Base-by-base conservation (phyloP, 64 coral and sea anemone species). In the Porites lutea region DNA sequence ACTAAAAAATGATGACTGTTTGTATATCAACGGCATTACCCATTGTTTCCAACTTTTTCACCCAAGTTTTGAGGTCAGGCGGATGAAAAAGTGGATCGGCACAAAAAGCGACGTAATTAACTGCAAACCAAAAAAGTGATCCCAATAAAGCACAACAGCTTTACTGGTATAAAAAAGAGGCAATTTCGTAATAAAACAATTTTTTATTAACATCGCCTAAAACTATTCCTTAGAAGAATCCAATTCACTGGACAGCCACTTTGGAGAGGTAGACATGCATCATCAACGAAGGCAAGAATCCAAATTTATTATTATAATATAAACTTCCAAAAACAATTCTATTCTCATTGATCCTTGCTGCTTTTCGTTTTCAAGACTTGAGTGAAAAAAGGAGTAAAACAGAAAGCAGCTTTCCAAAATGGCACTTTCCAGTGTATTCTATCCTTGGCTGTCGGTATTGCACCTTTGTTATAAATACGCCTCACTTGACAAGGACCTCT, bases 151-250 rank as follows among this genome's bases (percentile, higher is more conserved):
- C 12, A 4, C 7, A 0, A 57, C 12, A 9, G 7, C 12, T 57
- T 57, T 57, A 57, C 7, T 9, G 54, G 7, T 9, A 57, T 3
- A 7, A 57, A 57, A 57, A 70, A 70, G 3, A 70, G n/a, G 19
- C 66, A 19, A 27, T 18, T 73, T 48, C 45, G 14, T 82, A 62
- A 37, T 82, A 82, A 67, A 83, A 83, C 18, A 47, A 68, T 83
- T 51, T 83, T 83, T 83, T 83, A 83, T 83, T 83, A 67, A 83
- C 81, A 27, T 83, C 46, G 81, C 63, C 81, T 83, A 83, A 83
- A 83, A 83, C 81, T 69, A 68, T 83, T 68, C 46, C 68, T 66
- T 51, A 3, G 11, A 69, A 48, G 63, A 67, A 83, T 48, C 59
- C 62, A 66, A 83, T 83, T 83, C 27, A 68, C 22, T 21, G 75